These are phyloP conservation scores for Sylvia borin DNA, from an alignment of 2,797 vertebrate species.

Conservation along the genomic window DNA sequence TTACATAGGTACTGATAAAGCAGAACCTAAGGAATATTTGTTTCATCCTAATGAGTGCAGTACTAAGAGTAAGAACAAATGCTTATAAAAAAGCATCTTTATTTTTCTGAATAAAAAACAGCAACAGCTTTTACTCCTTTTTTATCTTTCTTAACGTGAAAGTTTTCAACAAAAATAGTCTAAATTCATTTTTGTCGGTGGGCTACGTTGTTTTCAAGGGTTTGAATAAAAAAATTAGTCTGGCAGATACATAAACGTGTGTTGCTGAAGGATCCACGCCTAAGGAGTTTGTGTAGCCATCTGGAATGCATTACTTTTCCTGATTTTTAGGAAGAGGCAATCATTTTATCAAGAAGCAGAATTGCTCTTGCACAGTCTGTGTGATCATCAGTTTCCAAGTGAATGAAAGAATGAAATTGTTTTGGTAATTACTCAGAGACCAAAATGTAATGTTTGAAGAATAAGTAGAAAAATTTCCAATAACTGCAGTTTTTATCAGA, in stretches of 20 bases:
- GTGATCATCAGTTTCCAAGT: background rate
- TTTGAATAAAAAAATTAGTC: background rate
- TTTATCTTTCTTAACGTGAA: background rate
- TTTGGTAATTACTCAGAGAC: background rate
- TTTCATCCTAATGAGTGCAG: background rate
- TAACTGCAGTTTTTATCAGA: background rate
- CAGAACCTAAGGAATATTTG: background rate
- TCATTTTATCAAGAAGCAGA: background rate
- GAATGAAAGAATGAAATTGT: background rate
- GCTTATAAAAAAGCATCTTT: background rate
- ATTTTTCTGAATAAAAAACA: background rate
- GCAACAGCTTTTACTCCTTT: background rate
- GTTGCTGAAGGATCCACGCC: background rate
- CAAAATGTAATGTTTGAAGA: background rate
- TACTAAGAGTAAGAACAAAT: background rate
- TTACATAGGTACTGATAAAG: background rate
- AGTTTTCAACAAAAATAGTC: background rate
- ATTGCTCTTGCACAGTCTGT: background rate
- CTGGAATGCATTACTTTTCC: background rate
- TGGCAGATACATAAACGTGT: background rate
- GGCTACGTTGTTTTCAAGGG: background rate
- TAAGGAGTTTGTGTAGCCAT: background rate
- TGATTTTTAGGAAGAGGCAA: background rate
- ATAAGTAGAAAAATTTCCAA: background rate
- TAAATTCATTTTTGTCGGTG: background rate